Evolutionary conservation across 2,888 invertebrate genomes (phyloP).

Genomic region (Aphidoletes aphidimyza): DNA sequence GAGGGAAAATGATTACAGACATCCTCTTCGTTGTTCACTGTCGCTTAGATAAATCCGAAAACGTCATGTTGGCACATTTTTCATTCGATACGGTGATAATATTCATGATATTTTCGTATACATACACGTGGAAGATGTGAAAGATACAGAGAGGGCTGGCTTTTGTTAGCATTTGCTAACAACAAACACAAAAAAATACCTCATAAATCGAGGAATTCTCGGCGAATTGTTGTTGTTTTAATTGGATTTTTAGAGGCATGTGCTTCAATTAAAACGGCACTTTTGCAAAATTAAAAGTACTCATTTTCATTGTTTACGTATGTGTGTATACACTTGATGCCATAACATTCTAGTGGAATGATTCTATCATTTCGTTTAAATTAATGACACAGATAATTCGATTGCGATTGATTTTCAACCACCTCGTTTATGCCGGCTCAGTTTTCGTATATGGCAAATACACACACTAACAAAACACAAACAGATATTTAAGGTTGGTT

Average conservation of each 20-base stretch:
- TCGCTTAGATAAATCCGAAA: neutral
- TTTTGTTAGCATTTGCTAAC: neutral
- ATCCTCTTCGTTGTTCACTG: neutral
- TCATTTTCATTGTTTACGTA: neutral
- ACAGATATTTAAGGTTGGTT: neutral
- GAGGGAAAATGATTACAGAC: neutral
- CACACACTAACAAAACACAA: too few relatives aligned
- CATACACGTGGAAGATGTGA: too few relatives aligned
- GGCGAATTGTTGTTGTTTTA: constrained; percentile 34
- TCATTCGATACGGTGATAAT: neutral
- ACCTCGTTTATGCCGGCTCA: neutral
- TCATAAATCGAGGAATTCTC: neutral
- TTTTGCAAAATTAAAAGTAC: neutral
- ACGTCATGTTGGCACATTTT: constrained; percentile 27
- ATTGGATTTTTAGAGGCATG: constrained; percentile 31
- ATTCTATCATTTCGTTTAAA: too few relatives aligned
- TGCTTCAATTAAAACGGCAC: constrained; percentile 14
- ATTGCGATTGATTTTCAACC: neutral
- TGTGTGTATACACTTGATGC: too few relatives aligned
- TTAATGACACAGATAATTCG: neutral
- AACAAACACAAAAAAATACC: too few relatives aligned
- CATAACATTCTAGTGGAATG: too few relatives aligned
- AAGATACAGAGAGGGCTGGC: neutral
- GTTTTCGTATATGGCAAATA: too few relatives aligned
- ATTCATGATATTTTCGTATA: neutral